Conservation (phyloP, 1,140 invertebrate genomes). For the Platyscapa corneri region DNA sequence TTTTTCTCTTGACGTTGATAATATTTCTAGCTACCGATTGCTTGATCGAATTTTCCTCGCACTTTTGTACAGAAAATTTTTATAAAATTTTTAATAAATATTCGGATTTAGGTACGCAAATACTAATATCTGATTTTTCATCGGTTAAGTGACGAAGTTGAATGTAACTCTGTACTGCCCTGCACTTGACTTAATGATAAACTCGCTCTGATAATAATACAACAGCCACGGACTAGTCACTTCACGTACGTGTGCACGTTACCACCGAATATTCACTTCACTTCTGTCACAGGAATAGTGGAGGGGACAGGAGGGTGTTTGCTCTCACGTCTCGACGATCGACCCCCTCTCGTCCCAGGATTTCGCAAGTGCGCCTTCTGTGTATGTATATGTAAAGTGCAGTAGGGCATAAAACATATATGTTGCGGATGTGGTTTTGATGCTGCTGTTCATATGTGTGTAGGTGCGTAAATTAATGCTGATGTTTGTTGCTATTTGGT, state of each 20-base stretch:
- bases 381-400: not conserved
- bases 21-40: too few relatives aligned
- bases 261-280: constrained; percentile 7
- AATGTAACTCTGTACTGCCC: not conserved
- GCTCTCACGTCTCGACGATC: not conserved
- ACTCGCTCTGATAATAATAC: constrained; percentile 13
- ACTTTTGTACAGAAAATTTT: too few relatives aligned
- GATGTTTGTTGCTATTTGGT: constrained; percentile 7
- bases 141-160: not conserved
- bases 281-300: not conserved
- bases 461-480: constrained; percentile 23
- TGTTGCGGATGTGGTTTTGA: not conserved
- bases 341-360: not conserved
- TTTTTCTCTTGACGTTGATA: too few relatives aligned
- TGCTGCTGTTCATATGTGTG: not conserved
- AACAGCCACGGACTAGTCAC: not conserved
- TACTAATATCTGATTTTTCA: not conserved
- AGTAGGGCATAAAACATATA: not conserved
- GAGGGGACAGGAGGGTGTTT: not conserved
- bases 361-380: not conserved
- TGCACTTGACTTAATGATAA: constrained; percentile 13
- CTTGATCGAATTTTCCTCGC: too few relatives aligned
- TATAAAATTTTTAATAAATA: not conserved
- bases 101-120: not conserved
- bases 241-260: constrained; percentile 1